Evolutionary conservation across 2,113 vertebrate species (phyloP), one percentile per base, ranked within the genome.

Genomic region (Bettongia penicillata): DNA sequence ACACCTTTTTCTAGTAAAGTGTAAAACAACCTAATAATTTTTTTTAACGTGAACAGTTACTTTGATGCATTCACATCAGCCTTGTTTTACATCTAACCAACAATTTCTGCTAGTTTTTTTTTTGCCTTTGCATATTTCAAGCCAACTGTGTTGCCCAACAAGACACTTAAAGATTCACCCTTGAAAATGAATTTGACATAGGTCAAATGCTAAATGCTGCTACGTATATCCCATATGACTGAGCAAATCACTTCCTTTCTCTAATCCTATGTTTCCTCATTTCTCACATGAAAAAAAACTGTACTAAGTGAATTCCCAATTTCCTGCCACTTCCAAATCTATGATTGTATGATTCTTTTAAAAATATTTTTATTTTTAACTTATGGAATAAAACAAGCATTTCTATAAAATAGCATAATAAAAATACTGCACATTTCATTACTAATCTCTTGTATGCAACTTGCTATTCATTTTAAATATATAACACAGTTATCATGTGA

Each of bases 221-320:
- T 23, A 24, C 97, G n/a, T 25, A 31, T 43, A 91, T 31, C 12
- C 11, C 28, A 10, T 89, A 22, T 94, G 52, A 94, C 49, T 90
- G 43, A 43, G 9, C 7, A 93, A 95, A 92, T 52, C 90, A 52
- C 91, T 95, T 94, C 94, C 49, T 37, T 93, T 94, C n/a, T 92
- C n/a, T 89, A 10, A 93, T 16, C 6, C n/a, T 95, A 68, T 57
- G 1, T 7, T 90, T 94, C 94, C 68, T 95, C 10, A 97, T 61
- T 57, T 90, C 89, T 26, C 93, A 97, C 94, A 91, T 68, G 12
- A 50, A 92, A 6, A 48, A 48, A 68, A 93, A 91, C 43, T 96
- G 24, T 10, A 61, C 28, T 4, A 61, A 26, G 57, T 61, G 57
- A 61, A 61, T 28, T 37, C 28, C 28, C 10, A 31, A 2, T 31